phyloP scores from a whole-genome alignment of 2,888 invertebrate species.

The Ormyrus nitidulus region DNA sequence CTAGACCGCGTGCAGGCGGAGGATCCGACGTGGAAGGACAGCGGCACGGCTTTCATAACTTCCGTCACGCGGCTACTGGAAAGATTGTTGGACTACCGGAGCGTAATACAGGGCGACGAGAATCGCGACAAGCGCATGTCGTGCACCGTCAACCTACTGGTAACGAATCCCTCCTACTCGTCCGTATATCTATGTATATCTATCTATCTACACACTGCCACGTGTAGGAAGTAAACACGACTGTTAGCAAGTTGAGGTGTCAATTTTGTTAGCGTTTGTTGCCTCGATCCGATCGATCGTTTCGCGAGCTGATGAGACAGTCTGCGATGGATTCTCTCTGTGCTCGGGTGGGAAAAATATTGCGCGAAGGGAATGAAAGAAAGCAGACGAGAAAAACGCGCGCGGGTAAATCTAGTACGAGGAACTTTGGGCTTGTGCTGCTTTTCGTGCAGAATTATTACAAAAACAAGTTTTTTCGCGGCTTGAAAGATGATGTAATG shows the following conservation, averaged over 20 bases:
- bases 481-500: slow-evolving; percentile 19
- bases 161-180: slow-evolving; percentile 72
- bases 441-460: slow-evolving; percentile 48
- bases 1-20: slow-evolving; percentile 90
- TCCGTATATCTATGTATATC: background rate
- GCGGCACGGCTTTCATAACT: slow-evolving; percentile 93
- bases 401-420: background rate
- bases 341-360: slow-evolving; percentile 35
- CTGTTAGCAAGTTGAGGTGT: slow-evolving; percentile 13
- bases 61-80: slow-evolving; percentile 93
- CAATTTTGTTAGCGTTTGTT: slow-evolving; percentile 4
- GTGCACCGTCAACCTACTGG: slow-evolving; percentile 94
- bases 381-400: background rate
- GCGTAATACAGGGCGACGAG: slow-evolving; percentile 96
- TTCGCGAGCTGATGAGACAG: background rate
- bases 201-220: slow-evolving; percentile 20
- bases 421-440: slow-evolving; percentile 42
- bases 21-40: slow-evolving; percentile 93
- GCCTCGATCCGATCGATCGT: slow-evolving; percentile 7
- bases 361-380: slow-evolving; percentile 8
- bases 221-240: slow-evolving; percentile 30
- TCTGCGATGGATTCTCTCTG: slow-evolving; percentile 49
- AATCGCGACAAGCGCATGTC: slow-evolving; percentile 97
- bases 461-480: slow-evolving; percentile 34
- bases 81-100: slow-evolving; percentile 93